Evolutionary conservation across 2,113 vertebrate genomes (phyloP).

Genomic region (Barnardius zonarius): DNA sequence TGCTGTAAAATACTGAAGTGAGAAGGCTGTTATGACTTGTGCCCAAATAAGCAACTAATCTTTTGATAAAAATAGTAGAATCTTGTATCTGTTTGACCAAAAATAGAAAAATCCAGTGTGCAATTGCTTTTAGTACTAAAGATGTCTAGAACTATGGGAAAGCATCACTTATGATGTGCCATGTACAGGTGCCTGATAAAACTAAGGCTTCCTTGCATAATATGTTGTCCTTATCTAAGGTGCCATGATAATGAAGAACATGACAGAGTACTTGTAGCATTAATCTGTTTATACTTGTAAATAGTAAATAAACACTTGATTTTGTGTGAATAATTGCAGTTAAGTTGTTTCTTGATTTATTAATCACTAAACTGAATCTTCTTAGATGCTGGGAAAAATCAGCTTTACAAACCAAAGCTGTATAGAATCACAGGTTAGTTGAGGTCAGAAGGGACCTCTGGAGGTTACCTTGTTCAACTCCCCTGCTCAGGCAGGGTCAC

Average conservation of each 20-base stretch:
- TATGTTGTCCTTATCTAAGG: neutral
- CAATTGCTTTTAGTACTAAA: neutral
- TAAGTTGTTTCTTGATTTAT: neutral
- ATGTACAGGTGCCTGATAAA: neutral
- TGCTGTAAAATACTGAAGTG: neutral
- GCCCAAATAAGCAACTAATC: neutral
- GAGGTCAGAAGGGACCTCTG: neutral
- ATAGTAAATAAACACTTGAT: conserved; percentile 26
- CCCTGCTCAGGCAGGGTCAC: neutral
- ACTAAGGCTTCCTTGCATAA: neutral
- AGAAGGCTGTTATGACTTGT: neutral
- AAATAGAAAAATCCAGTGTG: neutral
- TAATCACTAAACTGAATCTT: neutral
- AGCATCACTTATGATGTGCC: neutral
- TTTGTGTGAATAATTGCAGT: neutral
- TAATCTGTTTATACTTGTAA: conserved; percentile 17
- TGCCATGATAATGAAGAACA: neutral
- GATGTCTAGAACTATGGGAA: neutral
- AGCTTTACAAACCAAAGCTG: neutral
- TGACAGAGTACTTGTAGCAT: neutral
- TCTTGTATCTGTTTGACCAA: neutral
- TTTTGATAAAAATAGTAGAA: neutral
- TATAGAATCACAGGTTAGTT: neutral
- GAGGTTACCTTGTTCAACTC: neutral
- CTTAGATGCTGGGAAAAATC: neutral